Conservation (phyloP, 2,113 vertebrate genomes). For the Phyllostomus hastatus region DNA sequence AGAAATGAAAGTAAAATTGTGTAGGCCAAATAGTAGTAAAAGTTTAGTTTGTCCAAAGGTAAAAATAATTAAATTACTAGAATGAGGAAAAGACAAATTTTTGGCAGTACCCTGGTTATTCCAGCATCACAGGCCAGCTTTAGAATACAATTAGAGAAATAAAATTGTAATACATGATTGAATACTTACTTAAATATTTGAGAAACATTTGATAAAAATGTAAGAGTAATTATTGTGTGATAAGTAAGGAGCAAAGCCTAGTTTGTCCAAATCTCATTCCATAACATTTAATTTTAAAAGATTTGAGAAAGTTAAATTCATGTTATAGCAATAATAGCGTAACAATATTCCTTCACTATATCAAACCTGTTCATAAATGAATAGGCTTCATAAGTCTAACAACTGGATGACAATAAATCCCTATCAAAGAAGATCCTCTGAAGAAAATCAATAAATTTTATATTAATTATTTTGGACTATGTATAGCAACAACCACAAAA, state of each 20-base stretch:
- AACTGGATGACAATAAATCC: neutral
- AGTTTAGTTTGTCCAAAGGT: neutral
- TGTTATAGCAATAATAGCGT: neutral
- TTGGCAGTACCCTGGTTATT: neutral
- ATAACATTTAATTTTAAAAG: constrained; percentile 35
- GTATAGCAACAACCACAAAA: constrained; percentile 6
- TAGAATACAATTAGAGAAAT: neutral
- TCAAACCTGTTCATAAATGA: neutral
- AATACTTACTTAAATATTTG: neutral
- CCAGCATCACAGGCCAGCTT: neutral
- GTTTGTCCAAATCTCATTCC: neutral
- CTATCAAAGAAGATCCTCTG: neutral
- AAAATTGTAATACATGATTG: neutral
- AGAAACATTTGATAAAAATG: neutral
- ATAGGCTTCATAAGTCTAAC: neutral
- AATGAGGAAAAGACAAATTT: neutral
- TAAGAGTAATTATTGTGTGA: neutral
- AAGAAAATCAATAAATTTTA: neutral
- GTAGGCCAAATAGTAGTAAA: neutral
- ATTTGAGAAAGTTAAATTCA: constrained; percentile 5
- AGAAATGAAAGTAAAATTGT: constrained; percentile 1
- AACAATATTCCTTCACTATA: neutral
- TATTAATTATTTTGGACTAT: constrained; percentile 14
- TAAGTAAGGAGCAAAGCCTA: neutral
- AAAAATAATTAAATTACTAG: neutral